Percentiles rank a stretch among this genome's conserved stretches.
phyloP scores from a whole-genome alignment of 2,888 invertebrate species.

The Ellobium chinense region DNA sequence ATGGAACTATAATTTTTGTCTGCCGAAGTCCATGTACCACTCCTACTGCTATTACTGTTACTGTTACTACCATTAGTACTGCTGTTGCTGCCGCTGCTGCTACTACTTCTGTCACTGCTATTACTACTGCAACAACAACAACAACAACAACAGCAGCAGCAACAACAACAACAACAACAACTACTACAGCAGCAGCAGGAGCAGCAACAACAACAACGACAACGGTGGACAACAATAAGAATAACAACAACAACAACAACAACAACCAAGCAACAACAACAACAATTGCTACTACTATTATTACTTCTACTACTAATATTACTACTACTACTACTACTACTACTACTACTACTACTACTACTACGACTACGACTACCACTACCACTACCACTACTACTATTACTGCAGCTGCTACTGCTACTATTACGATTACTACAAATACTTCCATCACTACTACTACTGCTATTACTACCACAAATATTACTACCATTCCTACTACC shows the following conservation, averaged over 20 bases:
- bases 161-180: background rate
- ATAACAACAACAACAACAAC: too few species aligned
- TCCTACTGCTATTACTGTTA: conserved; percentile 20
- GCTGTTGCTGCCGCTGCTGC: conserved; percentile 30
- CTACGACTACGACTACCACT: background rate
- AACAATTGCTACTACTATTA: too few species aligned
- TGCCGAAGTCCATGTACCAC: background rate
- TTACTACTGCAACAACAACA: conserved; percentile 20
- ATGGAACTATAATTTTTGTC: too few species aligned
- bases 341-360: background rate
- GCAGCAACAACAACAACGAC: too few species aligned
- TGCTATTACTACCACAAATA: too few species aligned
- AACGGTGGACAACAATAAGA: too few species aligned
- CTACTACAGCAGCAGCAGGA: too few species aligned
- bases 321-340: conserved; percentile 27
- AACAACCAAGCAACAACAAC: too few species aligned
- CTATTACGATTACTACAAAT: background rate
- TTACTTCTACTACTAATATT: conserved; percentile 12
- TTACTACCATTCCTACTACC: too few species aligned
- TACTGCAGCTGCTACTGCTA: background rate
- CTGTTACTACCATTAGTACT: conserved; percentile 32
- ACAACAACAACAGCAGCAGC: conserved; percentile 26
- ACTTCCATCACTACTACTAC: too few species aligned
- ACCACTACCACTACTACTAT: background rate
- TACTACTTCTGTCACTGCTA: conserved; percentile 31